Percentiles rank a stretch among this genome's conserved stretches.
These are phyloP conservation scores for Actenoides hombroni DNA, from an alignment of 2,113 vertebrate species.

Conservation along the genomic window DNA sequence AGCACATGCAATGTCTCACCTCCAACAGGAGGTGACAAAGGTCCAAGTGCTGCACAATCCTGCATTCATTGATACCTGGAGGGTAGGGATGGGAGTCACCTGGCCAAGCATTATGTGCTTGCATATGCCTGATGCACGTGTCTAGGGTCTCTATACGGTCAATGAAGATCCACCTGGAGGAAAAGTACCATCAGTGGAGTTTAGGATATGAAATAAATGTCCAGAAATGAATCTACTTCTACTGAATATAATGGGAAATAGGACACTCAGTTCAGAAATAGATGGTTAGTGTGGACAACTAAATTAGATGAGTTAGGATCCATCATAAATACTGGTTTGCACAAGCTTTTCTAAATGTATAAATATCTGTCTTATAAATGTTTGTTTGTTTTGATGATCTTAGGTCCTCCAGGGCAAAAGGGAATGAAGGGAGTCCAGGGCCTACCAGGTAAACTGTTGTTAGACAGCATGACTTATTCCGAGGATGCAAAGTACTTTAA, in stretches of 20 bases:
- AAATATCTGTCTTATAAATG: neutral
- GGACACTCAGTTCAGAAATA: neutral
- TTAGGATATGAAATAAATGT: neutral
- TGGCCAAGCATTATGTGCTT: neutral
- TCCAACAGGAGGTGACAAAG: neutral
- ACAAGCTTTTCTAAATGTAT: constrained; percentile 50
- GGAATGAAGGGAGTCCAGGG: constrained; percentile 71
- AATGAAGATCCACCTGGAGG: neutral
- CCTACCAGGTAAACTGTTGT: constrained; percentile 48
- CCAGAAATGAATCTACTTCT: neutral
- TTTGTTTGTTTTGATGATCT: constrained; percentile 37
- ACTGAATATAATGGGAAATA: neutral
- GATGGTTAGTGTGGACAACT: neutral
- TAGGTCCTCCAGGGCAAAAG: constrained; percentile 68
- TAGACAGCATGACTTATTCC: neutral
- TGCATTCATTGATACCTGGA: neutral
- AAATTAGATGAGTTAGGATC: constrained; percentile 29
- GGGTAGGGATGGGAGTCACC: neutral
- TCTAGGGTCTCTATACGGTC: neutral
- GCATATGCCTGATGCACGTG: neutral
- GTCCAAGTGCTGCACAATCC: neutral
- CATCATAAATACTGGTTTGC: neutral
- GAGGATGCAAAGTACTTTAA: neutral
- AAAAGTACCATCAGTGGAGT: neutral
- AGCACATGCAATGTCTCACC: neutral